Conservation (phyloP, 1,140 invertebrate genomes). For the Scaptomyza montana region DNA sequence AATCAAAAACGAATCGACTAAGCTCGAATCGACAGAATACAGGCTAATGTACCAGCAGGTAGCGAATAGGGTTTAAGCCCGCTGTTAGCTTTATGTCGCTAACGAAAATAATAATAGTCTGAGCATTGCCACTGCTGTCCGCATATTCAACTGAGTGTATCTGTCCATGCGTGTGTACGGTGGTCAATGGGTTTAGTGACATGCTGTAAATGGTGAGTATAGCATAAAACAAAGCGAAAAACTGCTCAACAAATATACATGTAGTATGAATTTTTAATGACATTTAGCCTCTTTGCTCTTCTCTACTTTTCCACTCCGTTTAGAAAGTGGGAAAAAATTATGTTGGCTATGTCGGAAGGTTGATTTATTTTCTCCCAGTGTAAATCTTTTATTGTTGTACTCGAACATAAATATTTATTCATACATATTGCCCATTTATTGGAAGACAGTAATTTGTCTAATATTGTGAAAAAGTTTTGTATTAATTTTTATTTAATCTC, state of each 20-base stretch:
- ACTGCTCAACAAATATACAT: not conserved
- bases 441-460: too few relatives aligned
- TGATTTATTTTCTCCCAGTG: too few relatives aligned
- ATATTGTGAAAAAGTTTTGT: too few relatives aligned
- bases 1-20: slow-evolving; percentile 15
- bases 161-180: slow-evolving; percentile 35
- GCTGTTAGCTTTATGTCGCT: slow-evolving; percentile 28
- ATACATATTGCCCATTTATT: too few relatives aligned
- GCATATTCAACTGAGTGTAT: slow-evolving; percentile 1
- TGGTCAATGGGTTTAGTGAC: slow-evolving; percentile 56
- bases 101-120: slow-evolving; percentile 59
- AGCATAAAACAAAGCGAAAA: not conserved
- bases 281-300: too few relatives aligned
- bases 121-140: slow-evolving; percentile 23
- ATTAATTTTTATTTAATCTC: too few relatives aligned
- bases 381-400: too few relatives aligned
- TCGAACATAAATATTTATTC: too few relatives aligned
- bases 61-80: slow-evolving; percentile 13
- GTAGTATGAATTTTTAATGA: too few relatives aligned
- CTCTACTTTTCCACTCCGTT: too few relatives aligned
- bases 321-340: too few relatives aligned
- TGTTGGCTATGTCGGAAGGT: too few relatives aligned
- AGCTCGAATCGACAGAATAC: slow-evolving; percentile 16
- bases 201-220: slow-evolving; percentile 34
- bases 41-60: slow-evolving; percentile 18